These are phyloP conservation scores for Syrista parreyssii DNA, from an alignment of 2,888 invertebrate genomes.

Conservation along the genomic window DNA sequence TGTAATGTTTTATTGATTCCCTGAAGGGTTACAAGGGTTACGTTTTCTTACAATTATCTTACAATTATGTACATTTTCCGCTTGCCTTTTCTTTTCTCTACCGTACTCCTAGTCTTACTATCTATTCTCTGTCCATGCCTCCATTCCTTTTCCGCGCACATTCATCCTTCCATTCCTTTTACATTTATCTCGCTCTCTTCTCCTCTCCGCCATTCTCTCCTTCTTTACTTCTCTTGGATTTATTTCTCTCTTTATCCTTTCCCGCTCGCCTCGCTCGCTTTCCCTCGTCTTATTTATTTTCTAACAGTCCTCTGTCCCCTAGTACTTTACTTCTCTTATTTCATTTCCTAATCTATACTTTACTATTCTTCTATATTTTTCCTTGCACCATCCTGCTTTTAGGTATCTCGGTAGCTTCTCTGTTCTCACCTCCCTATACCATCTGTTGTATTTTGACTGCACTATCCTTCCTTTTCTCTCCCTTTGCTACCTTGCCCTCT, in stretches of 20 bases:
- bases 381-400: slow-evolving; percentile 8
- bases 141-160: too few species aligned
- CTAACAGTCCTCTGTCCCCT: slow-evolving; percentile 9
- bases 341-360: slow-evolving; percentile 10
- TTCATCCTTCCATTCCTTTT: too few species aligned
- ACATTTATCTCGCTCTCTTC: too few species aligned
- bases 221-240: slow-evolving; percentile 1
- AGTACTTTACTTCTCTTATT: slow-evolving; percentile 9
- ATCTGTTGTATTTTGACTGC: slow-evolving; percentile 3
- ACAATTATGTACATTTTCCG: too few species aligned
- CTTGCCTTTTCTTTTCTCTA: too few species aligned
- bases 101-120: too few species aligned
- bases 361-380: neutral
- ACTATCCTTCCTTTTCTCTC: slow-evolving; percentile 9
- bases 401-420: slow-evolving; percentile 2
- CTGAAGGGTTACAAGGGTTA: too few species aligned
- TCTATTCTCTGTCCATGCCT: too few species aligned
- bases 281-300: too few species aligned
- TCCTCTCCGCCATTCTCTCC: too few species aligned
- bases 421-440: neutral
- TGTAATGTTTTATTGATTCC: too few species aligned
- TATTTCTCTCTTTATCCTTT: neutral
- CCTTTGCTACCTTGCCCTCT: neutral
- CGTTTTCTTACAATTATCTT: too few species aligned
- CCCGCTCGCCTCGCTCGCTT: neutral